Percentiles rank a stretch among this genome's conserved stretches.
phyloP scores from a whole-genome alignment of 2,888 invertebrate species.

The Zonitis immaculata region DNA sequence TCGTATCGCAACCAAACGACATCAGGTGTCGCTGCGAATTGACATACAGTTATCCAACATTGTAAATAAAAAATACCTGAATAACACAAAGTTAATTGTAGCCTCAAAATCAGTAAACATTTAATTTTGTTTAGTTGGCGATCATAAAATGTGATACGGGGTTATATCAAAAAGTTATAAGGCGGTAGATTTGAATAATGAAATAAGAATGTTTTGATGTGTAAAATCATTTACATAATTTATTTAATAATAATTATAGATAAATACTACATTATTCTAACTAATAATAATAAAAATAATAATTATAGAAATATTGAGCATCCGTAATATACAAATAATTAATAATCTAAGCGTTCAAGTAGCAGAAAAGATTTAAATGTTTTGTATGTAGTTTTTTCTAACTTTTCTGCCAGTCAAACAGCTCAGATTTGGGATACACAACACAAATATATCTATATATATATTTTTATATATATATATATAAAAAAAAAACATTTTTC shows the following conservation, averaged over 20 bases:
- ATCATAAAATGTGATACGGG: too few relatives aligned
- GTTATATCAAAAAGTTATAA: not conserved
- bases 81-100: too few relatives aligned
- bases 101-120: too few relatives aligned
- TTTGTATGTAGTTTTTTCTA: conserved; percentile 17
- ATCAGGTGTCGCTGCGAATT: not conserved
- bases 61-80: too few relatives aligned
- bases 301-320: conserved; percentile 46
- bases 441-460: too few relatives aligned
- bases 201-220: conserved; percentile 2
- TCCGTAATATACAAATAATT: conserved; percentile 48
- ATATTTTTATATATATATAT: too few relatives aligned
- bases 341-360: conserved; percentile 51
- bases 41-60: too few relatives aligned
- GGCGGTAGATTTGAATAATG: not conserved
- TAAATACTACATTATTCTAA: conserved; percentile 50
- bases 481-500: conserved; percentile 27
- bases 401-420: conserved; percentile 50
- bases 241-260: conserved; percentile 44
- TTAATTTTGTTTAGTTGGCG: too few relatives aligned
- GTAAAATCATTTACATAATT: conserved; percentile 44
- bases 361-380: conserved; percentile 41
- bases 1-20: not conserved
- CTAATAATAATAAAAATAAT: conserved; percentile 34
- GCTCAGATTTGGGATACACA: conserved; percentile 48